phyloP scores from a whole-genome alignment of 2,888 invertebrate genomes.

The Calameuta filiformis region DNA sequence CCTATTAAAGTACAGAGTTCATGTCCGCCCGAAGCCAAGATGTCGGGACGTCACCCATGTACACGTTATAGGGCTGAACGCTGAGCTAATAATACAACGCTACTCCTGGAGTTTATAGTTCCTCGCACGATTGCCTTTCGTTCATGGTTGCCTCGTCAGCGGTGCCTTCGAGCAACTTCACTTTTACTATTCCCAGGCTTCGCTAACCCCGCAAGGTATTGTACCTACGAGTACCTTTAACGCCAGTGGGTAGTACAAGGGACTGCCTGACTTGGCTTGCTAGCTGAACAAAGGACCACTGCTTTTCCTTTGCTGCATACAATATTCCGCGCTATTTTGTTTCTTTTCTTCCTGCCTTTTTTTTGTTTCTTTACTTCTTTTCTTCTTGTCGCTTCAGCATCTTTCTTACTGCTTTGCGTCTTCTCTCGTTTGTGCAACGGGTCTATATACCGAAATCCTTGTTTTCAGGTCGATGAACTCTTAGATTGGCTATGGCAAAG shows the following conservation, averaged over 20 bases:
- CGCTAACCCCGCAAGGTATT: slow-evolving; percentile 4
- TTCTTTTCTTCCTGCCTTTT: too few relatives aligned
- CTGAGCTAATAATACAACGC: slow-evolving; percentile 23
- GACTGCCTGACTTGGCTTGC: background rate
- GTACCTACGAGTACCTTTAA: too few relatives aligned
- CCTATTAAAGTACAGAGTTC: slow-evolving; percentile 45
- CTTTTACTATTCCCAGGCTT: slow-evolving; percentile 5
- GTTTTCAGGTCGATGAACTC: too few relatives aligned
- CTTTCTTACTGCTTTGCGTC: background rate
- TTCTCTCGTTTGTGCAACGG: too few relatives aligned
- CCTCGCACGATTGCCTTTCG: slow-evolving; percentile 20
- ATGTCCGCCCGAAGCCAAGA: slow-evolving; percentile 36
- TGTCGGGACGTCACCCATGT: slow-evolving; percentile 39
- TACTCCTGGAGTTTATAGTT: slow-evolving; percentile 29
- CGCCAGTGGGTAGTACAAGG: too few relatives aligned
- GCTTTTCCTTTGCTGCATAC: slow-evolving; percentile 5
- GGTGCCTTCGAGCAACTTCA: slow-evolving; percentile 1
- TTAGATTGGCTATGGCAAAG: too few relatives aligned
- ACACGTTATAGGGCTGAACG: slow-evolving; percentile 22
- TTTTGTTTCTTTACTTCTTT: background rate
- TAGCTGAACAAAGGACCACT: slow-evolving; percentile 5
- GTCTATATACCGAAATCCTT: too few relatives aligned
- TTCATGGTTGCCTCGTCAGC: slow-evolving; percentile 4
- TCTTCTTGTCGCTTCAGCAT: background rate
- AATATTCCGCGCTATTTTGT: too few relatives aligned